Base-by-base conservation (phyloP, 2,888 invertebrate genomes). In the Apantesis nais region DNA sequence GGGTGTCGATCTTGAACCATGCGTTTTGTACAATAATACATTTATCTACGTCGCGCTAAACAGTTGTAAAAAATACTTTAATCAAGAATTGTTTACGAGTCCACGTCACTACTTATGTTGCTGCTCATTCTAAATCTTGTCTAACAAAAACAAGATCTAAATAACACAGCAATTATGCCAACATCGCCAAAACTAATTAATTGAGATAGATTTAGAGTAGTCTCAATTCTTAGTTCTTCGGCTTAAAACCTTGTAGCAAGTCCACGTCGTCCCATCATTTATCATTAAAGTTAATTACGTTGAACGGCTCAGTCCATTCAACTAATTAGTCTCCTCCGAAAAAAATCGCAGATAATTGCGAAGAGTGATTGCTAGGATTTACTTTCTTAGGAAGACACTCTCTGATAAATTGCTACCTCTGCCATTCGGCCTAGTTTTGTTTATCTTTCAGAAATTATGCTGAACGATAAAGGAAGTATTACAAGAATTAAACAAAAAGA, bases 201-300 rank as follows among this genome's bases (percentile, higher is more conserved):
- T 71, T 70, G 60, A 70, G 71, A 55, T 67, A 61, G 61, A 73
- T 69, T 77, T 64, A 52, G 61, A 62, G 67, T 74, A 73, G 66
- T 68, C 74, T 62, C 75, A 78, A 83, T 71, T 78, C 74, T 72
- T 75, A 77, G 76, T 76, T 75, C 71, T 68, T 76, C 74, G 66
- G 71, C 76, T 81, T 81, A 82, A 79, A 78, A 68, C 74, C 70
- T 71, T 67, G 62, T 71, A 77, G 76, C 74, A 83, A 85, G 78
- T 82, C 78, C 64, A 76, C 76, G 81, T 80, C 84, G 78, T 81
- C 78, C 84, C 85, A 86, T 90, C 87, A 89, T 93, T 91, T 88
- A 90, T 92, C 90, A 92, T 92, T 89, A 87, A 88, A 92, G 91
- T 92, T 91, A 93, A 93, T 93, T 92, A 91, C 86, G 85, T 88